Percentiles rank a stretch among this genome's conserved stretches.
Conservation (phyloP, 1,140 invertebrate genomes). For the Drosophila lowei region DNA sequence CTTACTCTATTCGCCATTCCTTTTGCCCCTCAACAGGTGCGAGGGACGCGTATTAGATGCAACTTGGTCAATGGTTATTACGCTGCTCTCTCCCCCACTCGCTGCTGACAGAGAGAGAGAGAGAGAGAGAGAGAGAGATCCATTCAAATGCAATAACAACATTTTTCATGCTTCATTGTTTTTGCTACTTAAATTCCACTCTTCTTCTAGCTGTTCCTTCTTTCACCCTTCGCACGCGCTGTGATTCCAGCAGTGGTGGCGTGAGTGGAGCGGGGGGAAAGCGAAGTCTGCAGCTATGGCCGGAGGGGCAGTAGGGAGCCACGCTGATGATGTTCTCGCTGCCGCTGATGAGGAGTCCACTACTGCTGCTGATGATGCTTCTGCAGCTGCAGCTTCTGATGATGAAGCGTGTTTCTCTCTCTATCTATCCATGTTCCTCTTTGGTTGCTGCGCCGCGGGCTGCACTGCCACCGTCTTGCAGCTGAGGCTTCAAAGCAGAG, state of each 20-base stretch:
- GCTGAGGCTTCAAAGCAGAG: no score
- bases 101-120: conserved; percentile 23
- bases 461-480: no score
- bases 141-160: conserved; percentile 50
- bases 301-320: conserved; percentile 57
- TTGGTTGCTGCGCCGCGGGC: neutral
- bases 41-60: neutral
- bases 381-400: conserved; percentile 19
- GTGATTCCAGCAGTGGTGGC: conserved; percentile 39
- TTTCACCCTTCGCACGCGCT: conserved; percentile 16
- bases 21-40: conserved; percentile 29
- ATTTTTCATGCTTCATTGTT: conserved; percentile 35
- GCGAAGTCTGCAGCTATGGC: conserved; percentile 2
- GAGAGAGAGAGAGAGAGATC: conserved; percentile 31
- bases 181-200: conserved; percentile 59
- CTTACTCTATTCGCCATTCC: conserved; percentile 40
- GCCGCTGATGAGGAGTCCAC: conserved; percentile 45
- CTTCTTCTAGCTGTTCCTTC: neutral
- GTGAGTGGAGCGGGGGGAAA: neutral
- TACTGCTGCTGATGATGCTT: conserved; percentile 25
- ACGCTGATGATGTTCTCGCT: conserved; percentile 52
- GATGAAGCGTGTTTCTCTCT: conserved; percentile 29
- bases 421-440: conserved; percentile 8
- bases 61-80: conserved; percentile 27
- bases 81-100: conserved; percentile 1